phyloP scores from a whole-genome alignment of 2,797 vertebrate species.

The Rhadinocentrus ornatus region DNA sequence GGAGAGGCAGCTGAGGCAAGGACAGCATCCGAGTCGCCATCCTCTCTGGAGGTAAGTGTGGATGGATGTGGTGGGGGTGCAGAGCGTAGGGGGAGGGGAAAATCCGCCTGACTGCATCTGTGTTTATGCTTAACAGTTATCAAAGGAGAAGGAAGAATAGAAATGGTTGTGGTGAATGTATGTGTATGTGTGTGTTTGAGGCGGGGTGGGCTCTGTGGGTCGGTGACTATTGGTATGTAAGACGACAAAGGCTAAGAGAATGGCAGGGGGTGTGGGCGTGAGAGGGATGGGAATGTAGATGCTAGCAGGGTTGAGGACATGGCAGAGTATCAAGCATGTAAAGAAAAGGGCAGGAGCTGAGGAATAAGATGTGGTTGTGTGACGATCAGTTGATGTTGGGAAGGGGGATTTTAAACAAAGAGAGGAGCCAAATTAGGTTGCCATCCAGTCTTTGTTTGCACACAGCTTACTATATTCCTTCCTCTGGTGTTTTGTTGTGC shows the following conservation, averaged over 20 bases:
- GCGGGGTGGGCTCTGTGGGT: slow-evolving; percentile 29
- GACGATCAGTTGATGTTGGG: slow-evolving; percentile 30
- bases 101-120: slow-evolving; percentile 63
- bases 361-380: slow-evolving; percentile 15
- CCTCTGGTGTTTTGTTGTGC: not conserved
- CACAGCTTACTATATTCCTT: not conserved
- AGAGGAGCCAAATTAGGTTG: slow-evolving; percentile 13
- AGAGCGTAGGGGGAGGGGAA: slow-evolving; percentile 52
- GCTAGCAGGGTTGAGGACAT: slow-evolving; percentile 60
- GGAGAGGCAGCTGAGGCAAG: slow-evolving; percentile 74
- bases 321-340: slow-evolving; percentile 42
- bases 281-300: slow-evolving; percentile 27
- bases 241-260: slow-evolving; percentile 55
- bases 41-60: slow-evolving; percentile 81
- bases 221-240: slow-evolving; percentile 74
- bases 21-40: slow-evolving; percentile 78
- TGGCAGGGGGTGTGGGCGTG: slow-evolving; percentile 29
- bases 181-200: slow-evolving; percentile 6
- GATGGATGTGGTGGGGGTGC: slow-evolving; percentile 47
- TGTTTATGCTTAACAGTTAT: slow-evolving; percentile 67
- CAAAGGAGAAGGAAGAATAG: slow-evolving; percentile 48
- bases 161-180: slow-evolving; percentile 17
- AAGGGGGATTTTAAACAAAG: slow-evolving; percentile 13
- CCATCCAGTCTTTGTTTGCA: slow-evolving; percentile 33
- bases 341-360: slow-evolving; percentile 29